Conservation (phyloP, 2,113 vertebrate genomes). For the Brachyhypopomus gauderio region DNA sequence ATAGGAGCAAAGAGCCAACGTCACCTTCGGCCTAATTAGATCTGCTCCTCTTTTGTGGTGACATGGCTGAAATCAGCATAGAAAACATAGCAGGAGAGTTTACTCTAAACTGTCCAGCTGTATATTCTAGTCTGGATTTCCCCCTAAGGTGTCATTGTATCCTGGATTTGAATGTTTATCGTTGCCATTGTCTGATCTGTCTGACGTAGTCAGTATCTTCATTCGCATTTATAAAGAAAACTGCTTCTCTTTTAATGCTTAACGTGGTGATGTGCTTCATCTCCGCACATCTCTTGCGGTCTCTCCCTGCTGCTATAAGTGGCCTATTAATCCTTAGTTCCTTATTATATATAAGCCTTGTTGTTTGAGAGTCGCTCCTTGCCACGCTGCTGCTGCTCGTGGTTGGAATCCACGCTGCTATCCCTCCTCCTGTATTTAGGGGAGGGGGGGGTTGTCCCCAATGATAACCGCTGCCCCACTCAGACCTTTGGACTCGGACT, state of each 20-base stretch:
- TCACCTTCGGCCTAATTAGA: constrained; percentile 46
- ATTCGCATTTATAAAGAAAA: too few species aligned
- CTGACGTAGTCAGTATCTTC: too few species aligned
- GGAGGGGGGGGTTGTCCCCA: constrained; percentile 40
- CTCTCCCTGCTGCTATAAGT: neutral
- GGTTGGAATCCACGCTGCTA: neutral
- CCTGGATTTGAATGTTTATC: neutral
- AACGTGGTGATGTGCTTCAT: too few species aligned
- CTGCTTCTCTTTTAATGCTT: neutral
- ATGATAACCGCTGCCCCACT: constrained; percentile 46
- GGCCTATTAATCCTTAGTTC: neutral
- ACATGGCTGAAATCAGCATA: neutral
- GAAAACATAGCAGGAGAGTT: neutral
- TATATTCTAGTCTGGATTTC: neutral
- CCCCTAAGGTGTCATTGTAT: neutral
- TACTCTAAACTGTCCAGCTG: too few species aligned
- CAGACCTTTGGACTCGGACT: constrained; percentile 44
- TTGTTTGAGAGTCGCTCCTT: neutral
- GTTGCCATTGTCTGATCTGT: neutral
- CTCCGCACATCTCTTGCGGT: neutral
- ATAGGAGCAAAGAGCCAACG: constrained; percentile 47
- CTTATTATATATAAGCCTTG: neutral
- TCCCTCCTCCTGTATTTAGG: neutral
- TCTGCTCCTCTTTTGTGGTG: neutral
- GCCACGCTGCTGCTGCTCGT: neutral